Evolutionary conservation across 2,888 invertebrate species (phyloP).

Genomic region (Oscheius sp.): DNA sequence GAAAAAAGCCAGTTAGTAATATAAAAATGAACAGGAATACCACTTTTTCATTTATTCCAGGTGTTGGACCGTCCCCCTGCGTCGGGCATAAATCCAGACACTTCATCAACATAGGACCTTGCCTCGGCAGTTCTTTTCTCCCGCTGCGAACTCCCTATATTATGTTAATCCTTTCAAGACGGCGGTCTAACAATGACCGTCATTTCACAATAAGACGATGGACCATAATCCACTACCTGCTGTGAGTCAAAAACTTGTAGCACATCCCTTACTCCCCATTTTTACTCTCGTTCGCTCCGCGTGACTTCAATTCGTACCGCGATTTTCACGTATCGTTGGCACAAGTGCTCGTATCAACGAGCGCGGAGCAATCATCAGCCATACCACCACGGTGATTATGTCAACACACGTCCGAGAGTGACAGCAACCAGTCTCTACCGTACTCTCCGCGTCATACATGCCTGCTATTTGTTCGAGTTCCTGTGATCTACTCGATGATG

Average conservation of each 20-base stretch:
- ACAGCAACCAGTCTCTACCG: conserved; percentile 28
- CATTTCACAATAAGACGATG: too few relatives aligned
- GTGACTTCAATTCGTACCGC: conserved; percentile 3
- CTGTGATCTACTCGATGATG: too few relatives aligned
- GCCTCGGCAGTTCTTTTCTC: conserved; percentile 16
- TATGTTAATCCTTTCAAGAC: conserved; percentile 23
- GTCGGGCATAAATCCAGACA: background rate
- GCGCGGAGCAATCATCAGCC: conserved; percentile 24
- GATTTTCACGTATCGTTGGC: conserved; percentile 25
- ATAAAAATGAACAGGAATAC: too few relatives aligned
- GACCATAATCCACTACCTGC: conserved; percentile 14
- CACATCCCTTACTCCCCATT: too few relatives aligned
- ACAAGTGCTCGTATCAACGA: conserved; percentile 28
- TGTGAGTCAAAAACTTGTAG: conserved; percentile 1
- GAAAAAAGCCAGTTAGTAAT: too few relatives aligned
- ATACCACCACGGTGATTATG: conserved; percentile 26
- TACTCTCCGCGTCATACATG: conserved; percentile 20
- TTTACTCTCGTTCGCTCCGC: background rate
- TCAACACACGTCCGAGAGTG: conserved; percentile 23
- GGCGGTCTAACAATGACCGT: conserved; percentile 17
- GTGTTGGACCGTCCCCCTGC: background rate
- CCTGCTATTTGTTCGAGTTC: conserved; percentile 22
- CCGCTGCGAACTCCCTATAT: conserved; percentile 27
- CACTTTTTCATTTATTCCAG: background rate
- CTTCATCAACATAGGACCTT: conserved; percentile 12